A percentile compares a stretch with the other conserved stretches of the same genome.
Conservation (phyloP, 2,888 invertebrate species). For the Pollenia angustigena region DNA sequence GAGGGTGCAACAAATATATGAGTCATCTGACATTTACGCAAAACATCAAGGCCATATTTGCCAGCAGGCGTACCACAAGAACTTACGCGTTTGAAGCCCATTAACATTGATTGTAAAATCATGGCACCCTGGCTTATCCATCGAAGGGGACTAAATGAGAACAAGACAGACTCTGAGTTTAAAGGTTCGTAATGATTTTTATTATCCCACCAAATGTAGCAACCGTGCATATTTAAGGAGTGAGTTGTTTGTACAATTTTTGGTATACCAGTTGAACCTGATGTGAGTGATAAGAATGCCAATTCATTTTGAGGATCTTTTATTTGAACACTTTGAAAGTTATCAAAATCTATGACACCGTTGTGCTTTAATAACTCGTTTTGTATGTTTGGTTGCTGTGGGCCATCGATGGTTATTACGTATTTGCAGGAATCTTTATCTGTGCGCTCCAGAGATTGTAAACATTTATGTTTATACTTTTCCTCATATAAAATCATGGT, state of each 20-base stretch:
- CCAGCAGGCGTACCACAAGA: constrained; percentile 51
- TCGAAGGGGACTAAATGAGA: constrained; percentile 73
- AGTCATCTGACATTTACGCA: constrained; percentile 59
- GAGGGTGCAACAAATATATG: constrained; percentile 72
- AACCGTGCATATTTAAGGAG: constrained; percentile 68
- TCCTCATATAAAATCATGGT: constrained; percentile 73
- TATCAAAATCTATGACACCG: constrained; percentile 10
- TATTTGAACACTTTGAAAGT: constrained; percentile 49
- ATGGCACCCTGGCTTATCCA: constrained; percentile 75
- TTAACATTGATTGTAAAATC: constrained; percentile 69
- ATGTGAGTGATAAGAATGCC: constrained; percentile 69
- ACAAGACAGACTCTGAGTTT: constrained; percentile 45
- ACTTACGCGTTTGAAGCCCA: constrained; percentile 71
- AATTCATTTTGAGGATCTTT: constrained; percentile 59
- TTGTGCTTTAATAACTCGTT: constrained; percentile 32
- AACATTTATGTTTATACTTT: constrained; percentile 49
- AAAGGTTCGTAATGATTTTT: constrained; percentile 37
- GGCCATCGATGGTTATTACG: constrained; percentile 58
- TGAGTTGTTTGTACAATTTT: constrained; percentile 72
- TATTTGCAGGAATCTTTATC: constrained; percentile 48
- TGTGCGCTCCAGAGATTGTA: constrained; percentile 39
- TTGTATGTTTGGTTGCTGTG: constrained; percentile 37
- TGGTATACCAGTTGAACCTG: constrained; percentile 74
- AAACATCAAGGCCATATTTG: constrained; percentile 55
- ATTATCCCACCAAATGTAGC: constrained; percentile 68